Base-by-base conservation (phyloP, 1,140 invertebrate species). In the Dendrolimus kikuchii region DNA sequence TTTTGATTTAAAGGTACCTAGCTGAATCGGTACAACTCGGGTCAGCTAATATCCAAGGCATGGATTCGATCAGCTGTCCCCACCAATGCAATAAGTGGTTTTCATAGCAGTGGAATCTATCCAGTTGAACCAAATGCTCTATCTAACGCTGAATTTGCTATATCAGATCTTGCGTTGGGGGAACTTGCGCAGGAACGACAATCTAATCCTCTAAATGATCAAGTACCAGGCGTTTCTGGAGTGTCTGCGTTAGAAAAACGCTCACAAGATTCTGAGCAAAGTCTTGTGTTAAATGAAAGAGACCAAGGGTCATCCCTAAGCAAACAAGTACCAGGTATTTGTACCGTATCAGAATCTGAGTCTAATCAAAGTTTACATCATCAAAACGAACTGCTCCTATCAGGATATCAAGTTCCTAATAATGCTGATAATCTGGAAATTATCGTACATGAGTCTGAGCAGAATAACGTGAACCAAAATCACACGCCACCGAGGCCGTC, bases 51-150 rank as follows among this genome's bases (percentile, higher is more conserved):
- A 62, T 6, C 42, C 5, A 68, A 57, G 5, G 69, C 70, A 38
- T 77, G 74, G 68, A 52, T 51, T 45, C 57, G 58, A 9, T 61
- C 68, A 49, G 51, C 68, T 46, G 66, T 53, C 8, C 40, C 63
- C 48, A 51, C 50, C 9, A 76, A 68, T 56, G 71, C 62, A 41
- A 4, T 64, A 36, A 49, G 37, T 62, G 61, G 62, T 9, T 71
- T 71, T 67, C 36, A 49, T 50, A 58, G 60, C 7, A 62, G 55
- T 43, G 72, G 71, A 8, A 76, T 79, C 47, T 67, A 60, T 47
- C 68, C 69, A 47, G 39, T 60, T 38, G 47, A 69, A 44, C 51
- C 40, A 46, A 61, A 60, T 51, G 57, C 49, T 53, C 9, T 71
- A 38, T 45, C 65, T 7, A 57, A 71, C 51, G 6, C 51, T 53